Conservation (phyloP, 2,888 invertebrate species). For the Aquatica leii region DNA sequence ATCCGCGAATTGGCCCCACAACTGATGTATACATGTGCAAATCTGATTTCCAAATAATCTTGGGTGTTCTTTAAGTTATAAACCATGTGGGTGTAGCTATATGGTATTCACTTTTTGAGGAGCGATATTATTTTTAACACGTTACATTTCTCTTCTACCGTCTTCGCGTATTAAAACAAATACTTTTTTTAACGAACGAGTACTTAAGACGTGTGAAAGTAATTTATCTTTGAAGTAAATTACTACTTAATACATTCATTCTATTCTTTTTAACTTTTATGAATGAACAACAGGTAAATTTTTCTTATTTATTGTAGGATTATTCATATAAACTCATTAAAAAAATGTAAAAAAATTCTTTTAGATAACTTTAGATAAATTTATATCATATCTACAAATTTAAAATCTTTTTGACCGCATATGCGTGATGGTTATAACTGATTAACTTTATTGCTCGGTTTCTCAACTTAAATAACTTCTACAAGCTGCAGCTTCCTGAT, state of each 20-base stretch:
- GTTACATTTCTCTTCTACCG: no score
- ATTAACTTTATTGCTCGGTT: no score
- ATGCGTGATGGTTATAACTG: no score
- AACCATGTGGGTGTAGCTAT: constrained; percentile 19
- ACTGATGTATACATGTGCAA: constrained; percentile 49
- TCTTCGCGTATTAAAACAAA: no score
- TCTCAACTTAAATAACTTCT: no score
- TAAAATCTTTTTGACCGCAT: not conserved
- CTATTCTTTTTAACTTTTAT: constrained; percentile 8
- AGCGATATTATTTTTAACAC: no score
- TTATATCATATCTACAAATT: not conserved
- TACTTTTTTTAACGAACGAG: no score
- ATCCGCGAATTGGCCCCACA: constrained; percentile 51
- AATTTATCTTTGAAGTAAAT: constrained; percentile 9
- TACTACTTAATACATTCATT: not conserved
- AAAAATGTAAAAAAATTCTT: not conserved
- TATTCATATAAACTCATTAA: not conserved
- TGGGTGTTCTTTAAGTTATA: constrained; percentile 26
- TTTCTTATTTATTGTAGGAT: constrained; percentile 1
- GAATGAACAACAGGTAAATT: constrained; percentile 1
- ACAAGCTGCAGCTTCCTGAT: no score
- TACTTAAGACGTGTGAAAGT: not conserved
- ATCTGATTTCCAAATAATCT: constrained; percentile 42
- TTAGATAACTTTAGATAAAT: no score
- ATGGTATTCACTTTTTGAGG: constrained; percentile 13